Evolutionary conservation across 2,113 vertebrate species (phyloP).

Genomic region (Cynopterus brachyotis): DNA sequence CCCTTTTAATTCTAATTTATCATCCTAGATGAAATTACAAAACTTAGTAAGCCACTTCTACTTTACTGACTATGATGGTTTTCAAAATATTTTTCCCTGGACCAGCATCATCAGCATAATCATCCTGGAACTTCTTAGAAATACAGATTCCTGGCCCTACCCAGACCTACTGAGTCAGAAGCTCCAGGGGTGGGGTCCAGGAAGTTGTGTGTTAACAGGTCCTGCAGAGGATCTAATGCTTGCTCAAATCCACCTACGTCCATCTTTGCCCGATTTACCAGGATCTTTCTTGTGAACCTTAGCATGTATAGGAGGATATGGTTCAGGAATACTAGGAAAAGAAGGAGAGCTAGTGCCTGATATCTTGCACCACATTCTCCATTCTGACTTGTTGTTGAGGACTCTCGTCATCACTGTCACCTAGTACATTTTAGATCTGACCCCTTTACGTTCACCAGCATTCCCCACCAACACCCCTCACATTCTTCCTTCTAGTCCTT

Average conservation of each 20-base stretch:
- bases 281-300: not conserved
- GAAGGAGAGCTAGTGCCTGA: not conserved
- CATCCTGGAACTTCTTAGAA: not conserved
- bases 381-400: no score
- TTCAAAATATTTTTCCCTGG: no score
- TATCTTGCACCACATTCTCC: not conserved
- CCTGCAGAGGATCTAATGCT: not conserved
- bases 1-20: not conserved
- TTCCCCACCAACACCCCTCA: accelerated
- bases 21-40: not conserved
- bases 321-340: not conserved
- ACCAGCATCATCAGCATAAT: not conserved
- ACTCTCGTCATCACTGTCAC: not conserved
- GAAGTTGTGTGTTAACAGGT: not conserved
- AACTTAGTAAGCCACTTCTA: not conserved
- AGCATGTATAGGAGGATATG: not conserved
- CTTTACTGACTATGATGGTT: not conserved
- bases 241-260: not conserved
- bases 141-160: not conserved
- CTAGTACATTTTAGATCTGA: not conserved
- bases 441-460: not conserved
- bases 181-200: not conserved
- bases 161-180: not conserved
- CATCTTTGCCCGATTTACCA: not conserved
- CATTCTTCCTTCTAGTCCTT: not conserved